These are phyloP conservation scores for Miltochrista miniata DNA, from an alignment of 2,888 invertebrate species.

Conservation along the genomic window DNA sequence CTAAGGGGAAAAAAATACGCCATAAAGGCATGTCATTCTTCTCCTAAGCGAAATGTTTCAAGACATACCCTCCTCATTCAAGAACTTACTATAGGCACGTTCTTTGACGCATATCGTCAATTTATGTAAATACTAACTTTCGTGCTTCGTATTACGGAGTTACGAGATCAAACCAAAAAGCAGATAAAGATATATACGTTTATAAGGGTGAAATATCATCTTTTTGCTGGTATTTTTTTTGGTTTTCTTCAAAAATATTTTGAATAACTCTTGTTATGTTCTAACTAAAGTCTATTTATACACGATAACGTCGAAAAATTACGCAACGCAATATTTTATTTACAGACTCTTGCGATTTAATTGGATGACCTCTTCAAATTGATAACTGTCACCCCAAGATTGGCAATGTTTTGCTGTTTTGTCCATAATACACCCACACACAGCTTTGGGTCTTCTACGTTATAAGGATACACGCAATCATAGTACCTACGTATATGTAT, in stretches of 20 bases:
- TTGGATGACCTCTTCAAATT: slow-evolving; percentile 41
- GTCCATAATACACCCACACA: slow-evolving; percentile 22
- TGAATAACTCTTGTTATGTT: background rate
- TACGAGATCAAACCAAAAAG: too few relatives aligned
- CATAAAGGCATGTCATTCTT: too few relatives aligned
- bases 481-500: background rate
- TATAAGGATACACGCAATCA: slow-evolving; percentile 25
- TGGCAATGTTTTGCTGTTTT: slow-evolving; percentile 28
- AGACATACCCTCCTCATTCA: too few relatives aligned
- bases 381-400: slow-evolving; percentile 33
- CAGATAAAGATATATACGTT: too few relatives aligned
- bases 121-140: too few relatives aligned
- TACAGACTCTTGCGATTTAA: slow-evolving; percentile 37
- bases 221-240: too few relatives aligned
- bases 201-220: too few relatives aligned
- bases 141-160: too few relatives aligned
- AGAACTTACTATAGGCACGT: too few relatives aligned
- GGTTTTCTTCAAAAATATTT: background rate
- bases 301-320: slow-evolving; percentile 37
- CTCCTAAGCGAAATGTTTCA: too few relatives aligned
- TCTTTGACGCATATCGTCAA: background rate
- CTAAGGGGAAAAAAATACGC: too few relatives aligned
- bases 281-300: slow-evolving; percentile 23
- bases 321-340: slow-evolving; percentile 37
- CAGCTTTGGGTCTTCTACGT: slow-evolving; percentile 21